Evolutionary conservation across 2,797 vertebrate species (phyloP).

Genomic region (Pipistrellus nathusii): DNA sequence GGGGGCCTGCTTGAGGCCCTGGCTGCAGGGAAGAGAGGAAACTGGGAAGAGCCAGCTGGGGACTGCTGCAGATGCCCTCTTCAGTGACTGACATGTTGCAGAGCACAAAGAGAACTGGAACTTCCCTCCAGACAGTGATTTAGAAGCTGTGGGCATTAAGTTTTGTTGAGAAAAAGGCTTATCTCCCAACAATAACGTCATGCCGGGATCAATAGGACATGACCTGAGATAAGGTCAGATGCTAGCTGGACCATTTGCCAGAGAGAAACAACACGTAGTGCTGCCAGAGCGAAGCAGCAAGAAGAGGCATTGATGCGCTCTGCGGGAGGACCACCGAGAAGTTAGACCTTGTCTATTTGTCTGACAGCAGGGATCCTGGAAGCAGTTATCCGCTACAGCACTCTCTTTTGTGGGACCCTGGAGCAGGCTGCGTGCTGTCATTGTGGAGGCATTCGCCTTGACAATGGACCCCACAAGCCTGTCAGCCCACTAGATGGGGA

Average conservation of each 20-base stretch:
- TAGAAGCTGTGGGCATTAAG: not conserved
- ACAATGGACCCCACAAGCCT: conserved; percentile 60
- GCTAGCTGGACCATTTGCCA: conserved; percentile 2
- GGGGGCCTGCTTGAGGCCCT: accelerated
- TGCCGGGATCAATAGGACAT: not conserved
- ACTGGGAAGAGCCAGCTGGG: not conserved
- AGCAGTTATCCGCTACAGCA: conserved; percentile 70
- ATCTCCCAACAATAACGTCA: conserved; percentile 2
- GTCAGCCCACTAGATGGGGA: conserved; percentile 39
- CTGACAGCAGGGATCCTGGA: conserved; percentile 66
- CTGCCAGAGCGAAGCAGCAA: not conserved
- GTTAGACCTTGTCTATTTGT: conserved; percentile 72
- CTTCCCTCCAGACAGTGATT: not conserved
- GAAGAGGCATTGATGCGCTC: not conserved
- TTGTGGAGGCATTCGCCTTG: conserved; percentile 47
- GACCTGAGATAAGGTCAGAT: conserved; percentile 7
- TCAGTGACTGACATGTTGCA: not conserved
- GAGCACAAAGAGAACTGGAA: not conserved
- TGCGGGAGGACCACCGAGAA: not conserved
- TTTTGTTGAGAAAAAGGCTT: not conserved
- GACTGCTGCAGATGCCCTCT: not conserved
- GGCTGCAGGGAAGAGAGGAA: not conserved
- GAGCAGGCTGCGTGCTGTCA: conserved; percentile 52
- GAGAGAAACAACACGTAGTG: not conserved
- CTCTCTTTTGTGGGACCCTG: conserved; percentile 64